Evolutionary conservation across 2,797 vertebrate genomes (phyloP).

Genomic region (Galaxias olidus): DNA sequence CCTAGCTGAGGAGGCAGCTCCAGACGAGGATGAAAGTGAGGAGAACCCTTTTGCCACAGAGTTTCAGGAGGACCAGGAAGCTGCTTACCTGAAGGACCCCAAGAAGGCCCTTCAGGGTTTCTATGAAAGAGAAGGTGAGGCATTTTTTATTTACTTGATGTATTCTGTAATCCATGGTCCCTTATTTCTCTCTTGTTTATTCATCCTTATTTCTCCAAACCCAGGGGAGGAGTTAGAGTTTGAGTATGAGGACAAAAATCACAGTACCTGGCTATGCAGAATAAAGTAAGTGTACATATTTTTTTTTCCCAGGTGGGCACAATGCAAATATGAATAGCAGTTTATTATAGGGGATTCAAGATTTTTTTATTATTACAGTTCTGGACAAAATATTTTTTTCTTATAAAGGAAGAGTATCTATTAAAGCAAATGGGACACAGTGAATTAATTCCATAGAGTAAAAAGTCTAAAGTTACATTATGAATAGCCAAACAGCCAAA

Average conservation of each 20-base stretch:
- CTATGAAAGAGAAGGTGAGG: slow-evolving; percentile 93
- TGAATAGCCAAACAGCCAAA: not conserved
- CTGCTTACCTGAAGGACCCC: slow-evolving; percentile 94
- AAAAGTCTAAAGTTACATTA: not conserved
- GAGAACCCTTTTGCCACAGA: slow-evolving; percentile 96
- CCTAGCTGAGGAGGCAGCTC: slow-evolving; percentile 84
- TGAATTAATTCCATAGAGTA: no score
- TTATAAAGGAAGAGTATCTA: no score
- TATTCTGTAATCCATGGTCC: not conserved
- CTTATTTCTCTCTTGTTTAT: not conserved
- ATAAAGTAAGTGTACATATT: slow-evolving; percentile 80
- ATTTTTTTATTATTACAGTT: no score
- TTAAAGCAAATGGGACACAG: no score
- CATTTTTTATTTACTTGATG: not conserved
- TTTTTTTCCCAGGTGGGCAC: not conserved
- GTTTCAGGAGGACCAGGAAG: slow-evolving; percentile 94
- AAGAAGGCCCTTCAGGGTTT: slow-evolving; percentile 97
- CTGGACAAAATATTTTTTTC: no score
- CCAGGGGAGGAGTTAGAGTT: slow-evolving; percentile 96
- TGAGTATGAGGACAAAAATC: slow-evolving; percentile 92
- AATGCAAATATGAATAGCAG: not conserved
- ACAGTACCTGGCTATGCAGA: slow-evolving; percentile 93
- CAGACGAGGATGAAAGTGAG: slow-evolving; percentile 90
- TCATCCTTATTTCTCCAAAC: not conserved
- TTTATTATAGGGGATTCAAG: no score